Percentiles rank a stretch among this genome's conserved stretches.
Evolutionary conservation across 2,797 vertebrate genomes (phyloP).

Genomic region (Ambastaia sidthimunki): DNA sequence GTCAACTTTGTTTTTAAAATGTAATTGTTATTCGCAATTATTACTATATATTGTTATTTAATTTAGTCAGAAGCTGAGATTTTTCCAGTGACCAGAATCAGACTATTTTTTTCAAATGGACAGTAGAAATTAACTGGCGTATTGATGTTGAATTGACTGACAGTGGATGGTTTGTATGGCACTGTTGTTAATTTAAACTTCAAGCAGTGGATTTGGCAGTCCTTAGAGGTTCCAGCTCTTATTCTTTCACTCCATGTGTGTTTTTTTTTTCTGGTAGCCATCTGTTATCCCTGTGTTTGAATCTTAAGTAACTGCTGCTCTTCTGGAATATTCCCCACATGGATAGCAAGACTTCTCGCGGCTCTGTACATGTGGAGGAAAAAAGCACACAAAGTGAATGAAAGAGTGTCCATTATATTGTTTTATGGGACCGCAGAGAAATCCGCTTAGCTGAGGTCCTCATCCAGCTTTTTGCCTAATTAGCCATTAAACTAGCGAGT

Average conservation of each 20-base stretch:
- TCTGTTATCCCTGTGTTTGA: conserved; percentile 58
- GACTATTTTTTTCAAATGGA: not conserved
- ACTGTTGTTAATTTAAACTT: conserved; percentile 57
- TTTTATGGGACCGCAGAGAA: conserved; percentile 45
- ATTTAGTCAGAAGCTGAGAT: too few relatives aligned
- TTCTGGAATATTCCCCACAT: conserved; percentile 47
- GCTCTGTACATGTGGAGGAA: conserved; percentile 18
- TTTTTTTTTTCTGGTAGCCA: conserved; percentile 51
- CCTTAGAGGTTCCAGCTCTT: conserved; percentile 42
- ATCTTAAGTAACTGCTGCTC: conserved; percentile 49
- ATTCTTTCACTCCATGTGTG: conserved; percentile 49
- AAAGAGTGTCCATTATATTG: conserved; percentile 39
- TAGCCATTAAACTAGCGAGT: conserved; percentile 46
- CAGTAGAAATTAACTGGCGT: not conserved
- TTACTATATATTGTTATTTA: too few relatives aligned
- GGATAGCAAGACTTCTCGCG: conserved; percentile 24
- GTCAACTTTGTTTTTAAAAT: not conserved
- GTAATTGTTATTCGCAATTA: too few relatives aligned
- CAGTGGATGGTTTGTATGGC: conserved; percentile 38
- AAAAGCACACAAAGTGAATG: conserved; percentile 19
- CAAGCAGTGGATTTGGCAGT: conserved; percentile 53
- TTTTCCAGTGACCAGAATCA: conserved; percentile 37
- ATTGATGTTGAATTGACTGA: conserved; percentile 25
- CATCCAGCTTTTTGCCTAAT: conserved; percentile 48
- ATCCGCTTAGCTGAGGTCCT: conserved; percentile 27